Percentiles rank a stretch among this genome's conserved stretches.
Evolutionary conservation across 2,113 vertebrate genomes (phyloP).

Genomic region (Toxotes chatareus): DNA sequence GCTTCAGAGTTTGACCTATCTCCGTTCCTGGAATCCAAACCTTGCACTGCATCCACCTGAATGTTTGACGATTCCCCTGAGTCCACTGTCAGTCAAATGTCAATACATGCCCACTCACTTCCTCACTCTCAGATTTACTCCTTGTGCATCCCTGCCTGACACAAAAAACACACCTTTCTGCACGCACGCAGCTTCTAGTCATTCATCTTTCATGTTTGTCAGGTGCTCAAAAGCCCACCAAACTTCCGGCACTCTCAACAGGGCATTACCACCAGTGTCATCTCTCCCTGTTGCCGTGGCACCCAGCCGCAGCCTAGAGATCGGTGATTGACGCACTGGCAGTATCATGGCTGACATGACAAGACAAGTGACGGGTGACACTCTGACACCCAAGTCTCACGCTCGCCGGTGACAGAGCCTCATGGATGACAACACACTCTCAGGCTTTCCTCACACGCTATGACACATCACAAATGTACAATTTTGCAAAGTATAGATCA

Average conservation of each 20-base stretch:
- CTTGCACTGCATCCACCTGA: slow-evolving; percentile 12
- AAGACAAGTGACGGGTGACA: slow-evolving; percentile 70
- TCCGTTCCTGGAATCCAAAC: slow-evolving; percentile 29
- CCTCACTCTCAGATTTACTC: slow-evolving; percentile 11
- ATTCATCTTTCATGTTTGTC: slow-evolving; percentile 10
- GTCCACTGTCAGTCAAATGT: slow-evolving; percentile 58
- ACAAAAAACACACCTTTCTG: slow-evolving; percentile 3
- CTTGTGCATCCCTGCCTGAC: slow-evolving; percentile 8
- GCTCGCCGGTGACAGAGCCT: slow-evolving; percentile 34
- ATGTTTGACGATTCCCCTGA: slow-evolving; percentile 30
- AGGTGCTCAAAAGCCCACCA: slow-evolving; percentile 16
- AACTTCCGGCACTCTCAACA: slow-evolving; percentile 36
- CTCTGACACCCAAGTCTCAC: slow-evolving; percentile 57
- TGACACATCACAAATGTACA: slow-evolving; percentile 13
- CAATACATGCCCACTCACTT: slow-evolving; percentile 27
- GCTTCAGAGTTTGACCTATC: slow-evolving; percentile 15
- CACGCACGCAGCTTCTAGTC: neutral
- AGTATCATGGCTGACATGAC: slow-evolving; percentile 66
- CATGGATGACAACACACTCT: slow-evolving; percentile 35
- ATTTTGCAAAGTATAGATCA: slow-evolving; percentile 14
- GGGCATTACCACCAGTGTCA: slow-evolving; percentile 36
- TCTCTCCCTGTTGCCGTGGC: slow-evolving; percentile 43
- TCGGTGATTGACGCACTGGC: slow-evolving; percentile 60
- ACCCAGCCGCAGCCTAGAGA: slow-evolving; percentile 29
- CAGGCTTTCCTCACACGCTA: neutral